Evolutionary conservation across 2,113 vertebrate genomes (phyloP), one percentile per base, ranked within the genome.

Genomic region (Platanista minor): DNA sequence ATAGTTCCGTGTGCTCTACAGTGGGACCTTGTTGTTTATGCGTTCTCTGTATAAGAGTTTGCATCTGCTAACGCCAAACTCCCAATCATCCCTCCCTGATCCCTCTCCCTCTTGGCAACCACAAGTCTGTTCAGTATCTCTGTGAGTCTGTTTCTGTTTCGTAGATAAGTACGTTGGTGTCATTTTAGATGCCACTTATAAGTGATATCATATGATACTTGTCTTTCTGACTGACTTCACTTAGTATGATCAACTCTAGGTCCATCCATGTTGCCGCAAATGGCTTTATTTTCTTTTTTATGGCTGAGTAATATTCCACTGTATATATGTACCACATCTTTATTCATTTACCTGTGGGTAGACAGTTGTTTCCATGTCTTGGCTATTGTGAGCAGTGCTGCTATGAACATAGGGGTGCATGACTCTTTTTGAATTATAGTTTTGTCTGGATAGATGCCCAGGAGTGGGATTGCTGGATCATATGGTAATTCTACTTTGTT

Each of bases 271-370:
- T 52, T 52, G 74, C 17, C 33, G 18, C 46, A 23, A n/a, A n/a
- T 0, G 31, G 18, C 46, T 13, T n/a, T 2, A 3, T 21, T 23
- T 33, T n/a, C 17, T 21, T 77, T n/a, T n/a, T 23, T 4, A 52
- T 2, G 5, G 46, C 75, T 23, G 43, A 52, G 46, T 52, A 13
- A n/a, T 33, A 52, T n/a, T 52, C 46, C 31, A 52, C 12, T 78
- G 31, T 21, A 6, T 23, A 2, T 21, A 2, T 7, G 31, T 12
- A 12, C 46, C 74, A 13, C 18, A 6, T 77, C 43, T 18, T 8
- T 29, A 21, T n/a, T 46, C 21, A 31, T n/a, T n/a, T 10, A 52
- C 12, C 74, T 33, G 1, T 0, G 20, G 74, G 21, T 13, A 18
- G 46, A 49, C 74, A 31, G 31, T n/a, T 33, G 46, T 5, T 52